Evolutionary conservation across 2,797 vertebrate species (phyloP).

Genomic region (Malacoraja senta): DNA sequence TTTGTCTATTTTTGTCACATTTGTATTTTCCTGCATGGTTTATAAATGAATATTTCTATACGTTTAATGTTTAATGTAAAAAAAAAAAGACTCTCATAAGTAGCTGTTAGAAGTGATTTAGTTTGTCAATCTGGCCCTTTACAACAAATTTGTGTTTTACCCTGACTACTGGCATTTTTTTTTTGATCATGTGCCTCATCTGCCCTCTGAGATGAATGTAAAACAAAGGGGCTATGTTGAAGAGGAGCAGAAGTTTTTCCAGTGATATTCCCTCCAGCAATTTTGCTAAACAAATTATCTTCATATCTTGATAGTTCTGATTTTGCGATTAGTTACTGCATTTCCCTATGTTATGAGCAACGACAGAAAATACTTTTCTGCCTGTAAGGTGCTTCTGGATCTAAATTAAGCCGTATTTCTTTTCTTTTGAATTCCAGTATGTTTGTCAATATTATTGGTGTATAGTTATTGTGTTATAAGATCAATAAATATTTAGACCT

Average conservation of each 20-base stretch:
- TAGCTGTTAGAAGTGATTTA: not conserved
- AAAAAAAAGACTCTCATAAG: no score
- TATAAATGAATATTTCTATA: no score
- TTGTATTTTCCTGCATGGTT: no score
- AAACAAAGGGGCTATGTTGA: not conserved
- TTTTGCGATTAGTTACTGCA: no score
- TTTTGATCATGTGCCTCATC: not conserved
- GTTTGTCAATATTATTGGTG: constrained; percentile 18
- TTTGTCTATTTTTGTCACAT: no score
- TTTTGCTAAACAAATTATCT: not conserved
- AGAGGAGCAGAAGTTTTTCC: not conserved
- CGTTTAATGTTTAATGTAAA: no score
- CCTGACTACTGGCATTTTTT: not conserved
- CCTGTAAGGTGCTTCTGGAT: not conserved
- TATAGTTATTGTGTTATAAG: constrained; percentile 17
- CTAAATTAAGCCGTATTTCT: not conserved
- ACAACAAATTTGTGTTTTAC: no score
- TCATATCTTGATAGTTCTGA: not conserved
- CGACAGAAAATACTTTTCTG: not conserved
- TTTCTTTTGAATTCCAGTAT: constrained; percentile 5
- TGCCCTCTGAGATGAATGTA: not conserved
- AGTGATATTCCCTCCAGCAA: not conserved
- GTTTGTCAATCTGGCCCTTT: not conserved
- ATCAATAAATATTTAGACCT: not conserved
- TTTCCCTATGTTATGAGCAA: not conserved